A percentile compares a stretch with the other conserved stretches of the same genome.
These are phyloP conservation scores for Tenthredo amoena DNA, from an alignment of 2,888 invertebrate genomes.

Conservation along the genomic window DNA sequence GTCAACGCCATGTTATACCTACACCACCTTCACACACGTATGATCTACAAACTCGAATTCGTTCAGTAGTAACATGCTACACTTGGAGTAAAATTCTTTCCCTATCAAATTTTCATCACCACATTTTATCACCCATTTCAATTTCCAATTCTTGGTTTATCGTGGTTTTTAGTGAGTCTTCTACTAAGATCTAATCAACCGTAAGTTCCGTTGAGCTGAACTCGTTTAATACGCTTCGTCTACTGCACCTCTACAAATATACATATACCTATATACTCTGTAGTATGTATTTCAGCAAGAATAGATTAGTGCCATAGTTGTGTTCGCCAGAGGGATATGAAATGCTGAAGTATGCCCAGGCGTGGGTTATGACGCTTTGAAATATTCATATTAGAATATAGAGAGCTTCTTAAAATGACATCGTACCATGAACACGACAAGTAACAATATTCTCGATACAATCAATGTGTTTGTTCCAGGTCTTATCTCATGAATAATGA, in stretches of 20 bases:
- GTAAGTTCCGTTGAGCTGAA: neutral
- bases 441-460: neutral
- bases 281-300: neutral
- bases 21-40: neutral
- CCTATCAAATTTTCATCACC: neutral
- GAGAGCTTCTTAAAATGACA: neutral
- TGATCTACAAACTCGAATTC: neutral
- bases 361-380: neutral
- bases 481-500: slow-evolving; percentile 5
- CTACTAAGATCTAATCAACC: neutral
- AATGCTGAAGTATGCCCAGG: neutral
- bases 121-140: neutral
- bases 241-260: neutral
- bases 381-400: slow-evolving; percentile 22
- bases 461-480: neutral
- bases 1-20: neutral
- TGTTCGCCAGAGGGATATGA: neutral
- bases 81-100: neutral
- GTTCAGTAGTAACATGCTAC: neutral
- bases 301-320: neutral
- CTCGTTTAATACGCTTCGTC: neutral
- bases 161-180: too few species aligned
- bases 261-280: neutral
- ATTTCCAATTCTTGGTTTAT: too few species aligned
- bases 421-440: neutral